Evolutionary conservation across 2,113 vertebrate species (phyloP).

Genomic region (Scomber japonicus): DNA sequence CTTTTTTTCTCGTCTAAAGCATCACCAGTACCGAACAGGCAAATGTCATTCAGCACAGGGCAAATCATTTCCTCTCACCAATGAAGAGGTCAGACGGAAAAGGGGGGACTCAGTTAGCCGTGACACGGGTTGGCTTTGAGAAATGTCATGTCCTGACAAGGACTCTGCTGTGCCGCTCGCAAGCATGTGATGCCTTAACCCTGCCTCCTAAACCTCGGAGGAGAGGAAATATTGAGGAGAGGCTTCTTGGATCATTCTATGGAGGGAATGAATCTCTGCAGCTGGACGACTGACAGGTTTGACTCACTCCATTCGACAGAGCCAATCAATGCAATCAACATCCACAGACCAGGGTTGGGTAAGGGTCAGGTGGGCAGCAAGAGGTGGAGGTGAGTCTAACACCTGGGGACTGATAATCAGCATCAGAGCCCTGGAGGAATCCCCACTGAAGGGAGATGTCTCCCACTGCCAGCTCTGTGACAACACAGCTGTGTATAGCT

Average conservation of each 20-base stretch:
- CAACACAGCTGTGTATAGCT: not conserved
- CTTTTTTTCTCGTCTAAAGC: constrained; percentile 19
- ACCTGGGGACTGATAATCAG: constrained; percentile 33
- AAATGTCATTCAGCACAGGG: constrained; percentile 78
- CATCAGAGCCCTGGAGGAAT: not conserved
- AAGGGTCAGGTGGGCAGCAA: constrained; percentile 5
- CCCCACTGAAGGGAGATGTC: not conserved
- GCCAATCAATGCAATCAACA: constrained; percentile 12
- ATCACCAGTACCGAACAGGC: constrained; percentile 61
- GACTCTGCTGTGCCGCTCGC: constrained; percentile 30
- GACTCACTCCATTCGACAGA: not conserved
- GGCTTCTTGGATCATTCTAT: not conserved
- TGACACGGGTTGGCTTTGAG: constrained; percentile 54
- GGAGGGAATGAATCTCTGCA: not conserved
- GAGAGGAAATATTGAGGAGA: constrained; percentile 4
- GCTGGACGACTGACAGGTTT: not conserved
- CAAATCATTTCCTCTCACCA: constrained; percentile 67
- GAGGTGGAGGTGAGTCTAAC: not conserved
- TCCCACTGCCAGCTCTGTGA: constrained; percentile 1
- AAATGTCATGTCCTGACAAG: constrained; percentile 74
- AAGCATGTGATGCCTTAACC: constrained; percentile 14
- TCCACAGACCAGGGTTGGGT: not conserved
- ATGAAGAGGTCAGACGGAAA: constrained; percentile 68
- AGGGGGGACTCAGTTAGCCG: constrained; percentile 57
- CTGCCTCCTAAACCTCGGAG: not conserved